phyloP scores from a whole-genome alignment of 2,113 vertebrate genomes.

The Alligator mississippiensis region DNA sequence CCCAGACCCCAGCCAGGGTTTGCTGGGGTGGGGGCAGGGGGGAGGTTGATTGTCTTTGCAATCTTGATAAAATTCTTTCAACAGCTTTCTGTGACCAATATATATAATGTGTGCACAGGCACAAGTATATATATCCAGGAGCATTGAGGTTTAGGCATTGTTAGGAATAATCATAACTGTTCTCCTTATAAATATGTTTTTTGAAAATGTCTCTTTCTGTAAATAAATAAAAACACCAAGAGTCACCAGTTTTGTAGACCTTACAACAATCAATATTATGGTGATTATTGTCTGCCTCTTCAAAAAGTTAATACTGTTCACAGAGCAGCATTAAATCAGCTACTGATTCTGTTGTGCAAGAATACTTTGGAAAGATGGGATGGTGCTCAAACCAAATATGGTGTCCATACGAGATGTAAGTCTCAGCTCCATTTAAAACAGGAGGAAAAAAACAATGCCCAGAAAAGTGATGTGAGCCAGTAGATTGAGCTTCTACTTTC shows the following conservation, averaged over 20 bases:
- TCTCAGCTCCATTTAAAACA: not conserved
- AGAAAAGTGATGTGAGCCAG: not conserved
- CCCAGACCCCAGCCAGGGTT: too few species aligned
- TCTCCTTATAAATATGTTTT: not conserved
- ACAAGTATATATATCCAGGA: not conserved
- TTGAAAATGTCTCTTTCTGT: not conserved
- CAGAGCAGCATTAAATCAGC: not conserved
- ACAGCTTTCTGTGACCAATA: not conserved
- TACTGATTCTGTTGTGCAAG: not conserved
- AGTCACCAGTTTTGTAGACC: not conserved
- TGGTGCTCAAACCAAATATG: not conserved
- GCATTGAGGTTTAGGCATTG: not conserved
- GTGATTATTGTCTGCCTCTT: not conserved
- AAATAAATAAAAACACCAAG: not conserved
- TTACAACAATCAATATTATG: not conserved
- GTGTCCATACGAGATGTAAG: not conserved
- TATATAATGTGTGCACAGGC: not conserved
- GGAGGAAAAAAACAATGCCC: not conserved
- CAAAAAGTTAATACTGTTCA: not conserved
- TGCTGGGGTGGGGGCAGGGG: too few species aligned
- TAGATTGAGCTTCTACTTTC: not conserved
- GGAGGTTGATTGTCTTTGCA: not conserved
- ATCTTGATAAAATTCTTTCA: not conserved
- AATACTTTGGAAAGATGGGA: not conserved
- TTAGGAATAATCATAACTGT: not conserved